Percentiles rank a stretch among this genome's conserved stretches.
Evolutionary conservation across 2,113 vertebrate genomes (phyloP).

Genomic region (Lophius piscatorius): DNA sequence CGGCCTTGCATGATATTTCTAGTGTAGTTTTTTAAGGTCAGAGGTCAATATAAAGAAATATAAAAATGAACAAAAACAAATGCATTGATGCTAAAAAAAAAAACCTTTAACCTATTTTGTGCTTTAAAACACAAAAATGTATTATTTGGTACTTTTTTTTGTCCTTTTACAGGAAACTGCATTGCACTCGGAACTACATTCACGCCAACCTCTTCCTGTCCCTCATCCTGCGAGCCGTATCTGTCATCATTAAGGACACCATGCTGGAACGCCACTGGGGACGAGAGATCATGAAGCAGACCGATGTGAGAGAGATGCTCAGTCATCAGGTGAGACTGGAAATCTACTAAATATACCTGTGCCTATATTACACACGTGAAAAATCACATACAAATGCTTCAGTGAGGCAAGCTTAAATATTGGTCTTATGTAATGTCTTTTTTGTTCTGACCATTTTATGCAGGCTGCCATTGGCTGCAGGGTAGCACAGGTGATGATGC

Average conservation of each 20-base stretch:
- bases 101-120: background rate
- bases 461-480: conserved; percentile 85
- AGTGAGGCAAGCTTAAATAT: background rate
- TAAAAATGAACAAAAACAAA: background rate
- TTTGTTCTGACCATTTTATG: background rate
- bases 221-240: conserved; percentile 83
- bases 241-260: conserved; percentile 83
- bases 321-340: conserved; percentile 71
- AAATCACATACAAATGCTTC: background rate
- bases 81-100: background rate
- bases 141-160: background rate
- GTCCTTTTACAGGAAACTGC: conserved; percentile 78
- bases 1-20: no score
- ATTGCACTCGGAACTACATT: conserved; percentile 83
- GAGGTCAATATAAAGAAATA: background rate
- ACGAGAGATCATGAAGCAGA: conserved; percentile 70
- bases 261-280: conserved; percentile 83
- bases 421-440: background rate
- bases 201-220: conserved; percentile 85
- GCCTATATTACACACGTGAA: background rate
- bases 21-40: no score
- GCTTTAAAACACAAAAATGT: background rate
- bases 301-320: conserved; percentile 80
- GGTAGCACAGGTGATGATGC: conserved; percentile 83
- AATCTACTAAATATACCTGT: background rate